Evolutionary conservation across 2,888 invertebrate genomes (phyloP), one percentile per base, ranked within the genome.

Genomic region (Trileptium ribeirensis): DNA sequence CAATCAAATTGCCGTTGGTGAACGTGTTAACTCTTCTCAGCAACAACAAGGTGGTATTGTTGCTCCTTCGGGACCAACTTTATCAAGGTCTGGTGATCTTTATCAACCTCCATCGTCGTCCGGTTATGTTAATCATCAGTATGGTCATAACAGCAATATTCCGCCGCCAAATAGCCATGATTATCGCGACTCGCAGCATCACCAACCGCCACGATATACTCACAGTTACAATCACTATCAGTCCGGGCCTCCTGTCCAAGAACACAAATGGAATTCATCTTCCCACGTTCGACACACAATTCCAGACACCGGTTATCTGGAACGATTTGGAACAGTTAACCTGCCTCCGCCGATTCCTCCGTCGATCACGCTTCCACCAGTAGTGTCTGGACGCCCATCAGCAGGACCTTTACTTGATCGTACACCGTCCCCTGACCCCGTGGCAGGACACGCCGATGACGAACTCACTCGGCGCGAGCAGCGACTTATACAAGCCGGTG

Each of bases 1-100:
- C n/a, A 75, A 75, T 81, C 67, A 79, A 34, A 36, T 79, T 51
- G 79, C 34, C 8, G 29, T 33, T 19, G 70, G 31, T 24, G 51
- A 51, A 51, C 51, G 51, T 15, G 24, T 8, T 51, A 24, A 24
- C 51, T 15, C 51, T 8, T 15, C 51, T 51, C 51, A 51, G 24
- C 24, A 51, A 8, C 24, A 51, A 15, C 51, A 51, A 24, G 51
- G 51, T 51, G n/a, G n/a, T n/a, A n/a, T n/a, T n/a, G n/a, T n/a
- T n/a, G n/a, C n/a, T n/a, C 51, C 51, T 8, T 8, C 24, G 8
- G 51, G 51, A 24, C 51, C 51, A 8, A 51, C 51, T 15, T 8
- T 24, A 24, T 15, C 8, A 8, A 51, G 24, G 8, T 15, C 8
- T 51, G 51, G 8, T 15, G 51, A 8, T 15, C 51, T 51, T 51